Conservation (phyloP, 2,888 invertebrate species). For the Epinotia nisella region DNA sequence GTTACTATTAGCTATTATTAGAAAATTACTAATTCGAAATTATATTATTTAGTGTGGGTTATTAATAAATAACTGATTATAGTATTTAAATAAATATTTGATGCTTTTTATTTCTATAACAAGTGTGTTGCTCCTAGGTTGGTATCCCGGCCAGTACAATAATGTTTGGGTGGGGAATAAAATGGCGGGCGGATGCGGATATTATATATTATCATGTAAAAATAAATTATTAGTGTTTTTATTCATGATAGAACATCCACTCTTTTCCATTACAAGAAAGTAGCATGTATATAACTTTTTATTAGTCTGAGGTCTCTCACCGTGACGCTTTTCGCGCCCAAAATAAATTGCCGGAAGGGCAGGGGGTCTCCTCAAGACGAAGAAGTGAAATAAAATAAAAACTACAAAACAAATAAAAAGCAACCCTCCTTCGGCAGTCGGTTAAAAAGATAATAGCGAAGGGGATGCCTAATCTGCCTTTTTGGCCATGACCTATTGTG, state of each 20-base stretch:
- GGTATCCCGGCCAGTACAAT: background rate
- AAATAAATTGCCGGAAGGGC: background rate
- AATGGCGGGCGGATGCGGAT: slow-evolving; percentile 19
- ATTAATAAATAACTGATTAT: background rate
- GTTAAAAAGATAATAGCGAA: background rate
- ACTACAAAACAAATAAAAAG: background rate
- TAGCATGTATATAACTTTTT: too few species aligned
- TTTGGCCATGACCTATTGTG: background rate
- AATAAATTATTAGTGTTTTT: background rate
- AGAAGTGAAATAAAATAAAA: background rate
- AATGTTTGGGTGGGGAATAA: slow-evolving; percentile 6
- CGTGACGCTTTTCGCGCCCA: background rate
- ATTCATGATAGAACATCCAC: background rate
- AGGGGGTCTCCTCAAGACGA: background rate
- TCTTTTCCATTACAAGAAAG: background rate
- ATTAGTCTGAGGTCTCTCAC: too few species aligned
- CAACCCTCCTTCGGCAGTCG: too few species aligned
- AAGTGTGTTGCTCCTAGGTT: background rate
- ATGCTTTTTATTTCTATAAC: background rate
- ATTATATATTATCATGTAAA: background rate
- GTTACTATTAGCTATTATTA: background rate
- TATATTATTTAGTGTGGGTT: too few species aligned
- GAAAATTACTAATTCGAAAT: background rate
- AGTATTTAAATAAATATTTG: background rate
- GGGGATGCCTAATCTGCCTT: background rate